Evolutionary conservation across 2,113 vertebrate genomes (phyloP), one percentile per base, ranked within the genome.

Genomic region (Xenopus borealis): DNA sequence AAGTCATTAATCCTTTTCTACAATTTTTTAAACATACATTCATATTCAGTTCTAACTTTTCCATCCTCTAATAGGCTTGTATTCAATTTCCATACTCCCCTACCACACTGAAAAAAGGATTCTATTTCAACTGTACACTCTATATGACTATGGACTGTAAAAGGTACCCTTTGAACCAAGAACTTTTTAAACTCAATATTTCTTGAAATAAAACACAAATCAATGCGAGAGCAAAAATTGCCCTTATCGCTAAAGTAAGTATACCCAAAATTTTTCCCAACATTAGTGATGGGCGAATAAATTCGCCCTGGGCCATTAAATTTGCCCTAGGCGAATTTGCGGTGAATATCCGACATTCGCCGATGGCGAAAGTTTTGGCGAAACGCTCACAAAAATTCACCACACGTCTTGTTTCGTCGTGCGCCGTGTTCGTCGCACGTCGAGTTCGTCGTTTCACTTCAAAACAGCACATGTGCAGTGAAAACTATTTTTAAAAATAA

Each of bases 61-160:
- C 23, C 58, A 14, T 62, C 57, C 12, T 71, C 58, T 10, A 71
- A 11, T 19, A 62, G 13, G 14, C 18, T 47, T 2, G 47, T n/a
- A 62, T 71, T 71, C 40, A 71, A 27, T 27, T 47, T 62, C 69
- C 69, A 71, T 1, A 20, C 18, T 0, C 57, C 69, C 9, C 18
- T 71, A 0, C 58, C 18, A 53, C 14, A 17, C 16, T 13, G 5
- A 11, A 13, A 16, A 6, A 14, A 14, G 6, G 12, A 14, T 16
- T 17, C 52, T 7, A 47, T 9, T n/a, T 46, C 11, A 3, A 62
- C n/a, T 5, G 12, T 17, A 55, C 70, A 27, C 4, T 5, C 9
- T 8, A 72, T 12, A 17, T 7, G 19, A 0, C 18, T 20, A 8
- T 72, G 70, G n/a, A 52, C 70, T 4, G 70, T 45, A 30, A 30